A percentile compares a stretch with the other conserved stretches of the same genome.
phyloP scores from a whole-genome alignment of 2,888 invertebrate genomes.

The Ariolimax columbianus region DNA sequence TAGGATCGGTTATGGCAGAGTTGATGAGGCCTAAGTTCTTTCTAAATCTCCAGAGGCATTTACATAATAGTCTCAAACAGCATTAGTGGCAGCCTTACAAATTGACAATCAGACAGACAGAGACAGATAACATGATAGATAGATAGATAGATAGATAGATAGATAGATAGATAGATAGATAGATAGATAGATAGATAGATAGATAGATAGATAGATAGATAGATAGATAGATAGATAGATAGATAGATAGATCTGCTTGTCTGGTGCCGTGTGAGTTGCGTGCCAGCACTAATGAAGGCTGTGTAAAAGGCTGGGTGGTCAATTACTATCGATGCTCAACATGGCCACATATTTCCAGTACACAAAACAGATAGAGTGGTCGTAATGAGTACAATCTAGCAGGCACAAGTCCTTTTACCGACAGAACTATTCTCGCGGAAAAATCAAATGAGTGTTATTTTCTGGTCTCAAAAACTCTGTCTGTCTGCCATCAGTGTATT shows the following conservation, averaged over 20 bases:
- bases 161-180: conserved; percentile 8
- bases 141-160: conserved; percentile 4
- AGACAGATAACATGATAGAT: no score
- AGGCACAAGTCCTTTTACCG: not conserved
- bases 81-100: not conserved
- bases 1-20: no score
- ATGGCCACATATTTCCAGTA: not conserved
- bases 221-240: conserved; percentile 8
- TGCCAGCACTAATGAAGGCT: not conserved
- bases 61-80: no score
- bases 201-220: conserved; percentile 8
- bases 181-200: conserved; percentile 8
- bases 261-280: not conserved
- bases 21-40: no score
- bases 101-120: not conserved
- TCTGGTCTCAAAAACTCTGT: not conserved
- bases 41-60: no score
- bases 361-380: no score
- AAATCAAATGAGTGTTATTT: no score
- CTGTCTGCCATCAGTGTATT: no score
- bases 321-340: not conserved
- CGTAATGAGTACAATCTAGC: not conserved
- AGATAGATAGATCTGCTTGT: not conserved
- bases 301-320: not conserved
- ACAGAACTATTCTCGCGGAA: not conserved